Evolutionary conservation across 2,113 vertebrate species (phyloP), one percentile per base, ranked within the genome.

Genomic region (Python bivittatus): DNA sequence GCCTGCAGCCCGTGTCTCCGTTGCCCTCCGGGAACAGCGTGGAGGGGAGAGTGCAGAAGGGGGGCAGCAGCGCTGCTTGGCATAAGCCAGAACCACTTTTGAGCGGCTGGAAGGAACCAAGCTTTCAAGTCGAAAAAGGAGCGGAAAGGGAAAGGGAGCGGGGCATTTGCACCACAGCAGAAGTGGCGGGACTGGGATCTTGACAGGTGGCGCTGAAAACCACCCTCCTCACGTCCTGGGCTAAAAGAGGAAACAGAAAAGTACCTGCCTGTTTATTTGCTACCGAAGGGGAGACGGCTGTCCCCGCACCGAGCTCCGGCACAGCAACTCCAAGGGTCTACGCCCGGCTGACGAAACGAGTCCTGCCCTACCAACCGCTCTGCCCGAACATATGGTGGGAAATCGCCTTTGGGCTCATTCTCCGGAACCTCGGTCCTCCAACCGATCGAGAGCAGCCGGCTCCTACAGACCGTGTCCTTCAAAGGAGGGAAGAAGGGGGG

Each of bases 341-440:
- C 88, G 2, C n/a, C 83, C 6, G 23, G 17, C 84, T 15, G 83
- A 12, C 15, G 52, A 12, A 57, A 79, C 17, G 68, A 90, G n/a
- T 1, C 84, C 12, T 27, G 57, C 38, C 7, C 72, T 38, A 15
- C 2, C 42, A 6, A 54, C 13, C 54, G 5, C n/a, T 23, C 53
- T 27, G 33, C 8, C 48, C 42, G 52, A 58, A 61, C 91, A 92
- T 92, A 89, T 89, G 91, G 48, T 91, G 64, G 64, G 52, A 22
- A 72, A 29, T 7, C 20, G 38, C 9, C 54, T 60, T 25, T 38
- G 15, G 6, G 23, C 8, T 25, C 90, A 9, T 58, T 58, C 52
- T 33, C 48, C 72, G 33, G 27, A 44, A 58, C 17, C 38, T n/a
- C 33, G 33, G 25, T 1, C 29, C 6, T 23, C 64, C 53, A 9